These are phyloP conservation scores for Leucozona laternaria DNA, from an alignment of 2,888 invertebrate genomes.

Conservation along the genomic window DNA sequence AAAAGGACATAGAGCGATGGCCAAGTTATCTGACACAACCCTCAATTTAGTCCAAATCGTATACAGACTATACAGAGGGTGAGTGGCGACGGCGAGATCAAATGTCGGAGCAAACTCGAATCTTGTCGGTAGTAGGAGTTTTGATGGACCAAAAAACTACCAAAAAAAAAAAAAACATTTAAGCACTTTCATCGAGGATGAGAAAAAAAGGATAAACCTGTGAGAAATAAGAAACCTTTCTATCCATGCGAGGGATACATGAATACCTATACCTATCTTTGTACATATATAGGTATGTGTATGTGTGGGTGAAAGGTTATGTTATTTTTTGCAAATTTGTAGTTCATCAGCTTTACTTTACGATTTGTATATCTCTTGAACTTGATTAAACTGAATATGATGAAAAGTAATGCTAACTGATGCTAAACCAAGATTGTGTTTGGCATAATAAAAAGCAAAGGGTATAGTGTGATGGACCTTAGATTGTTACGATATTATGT, in stretches of 20 bases:
- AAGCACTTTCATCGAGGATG: constrained; percentile 22
- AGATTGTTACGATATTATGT: neutral
- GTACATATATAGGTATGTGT: too few species aligned
- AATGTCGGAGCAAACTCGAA: constrained; percentile 54
- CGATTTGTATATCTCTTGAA: constrained; percentile 30
- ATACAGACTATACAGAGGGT: too few species aligned
- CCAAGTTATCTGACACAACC: constrained; percentile 42
- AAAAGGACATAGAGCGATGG: constrained; percentile 36
- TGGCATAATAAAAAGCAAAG: constrained; percentile 4
- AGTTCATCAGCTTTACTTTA: constrained; percentile 53
- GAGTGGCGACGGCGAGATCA: constrained; percentile 64
- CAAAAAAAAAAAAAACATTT: neutral
- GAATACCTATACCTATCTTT: neutral
- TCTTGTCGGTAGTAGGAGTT: constrained; percentile 28
- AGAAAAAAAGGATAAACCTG: neutral
- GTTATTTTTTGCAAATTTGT: constrained; percentile 48
- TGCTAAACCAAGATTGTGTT: constrained; percentile 10
- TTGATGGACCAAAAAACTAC: constrained; percentile 23
- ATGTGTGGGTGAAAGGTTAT: constrained; percentile 1
- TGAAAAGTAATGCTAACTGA: constrained; percentile 20
- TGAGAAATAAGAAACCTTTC: constrained; percentile 8
- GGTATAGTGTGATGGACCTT: neutral
- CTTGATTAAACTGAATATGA: constrained; percentile 40
- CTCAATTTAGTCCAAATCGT: constrained; percentile 23
- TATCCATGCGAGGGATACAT: neutral